A percentile compares a stretch with the other conserved stretches of the same genome.
Conservation (phyloP, 2,113 vertebrate genomes). For the Eurystomus gularis region DNA sequence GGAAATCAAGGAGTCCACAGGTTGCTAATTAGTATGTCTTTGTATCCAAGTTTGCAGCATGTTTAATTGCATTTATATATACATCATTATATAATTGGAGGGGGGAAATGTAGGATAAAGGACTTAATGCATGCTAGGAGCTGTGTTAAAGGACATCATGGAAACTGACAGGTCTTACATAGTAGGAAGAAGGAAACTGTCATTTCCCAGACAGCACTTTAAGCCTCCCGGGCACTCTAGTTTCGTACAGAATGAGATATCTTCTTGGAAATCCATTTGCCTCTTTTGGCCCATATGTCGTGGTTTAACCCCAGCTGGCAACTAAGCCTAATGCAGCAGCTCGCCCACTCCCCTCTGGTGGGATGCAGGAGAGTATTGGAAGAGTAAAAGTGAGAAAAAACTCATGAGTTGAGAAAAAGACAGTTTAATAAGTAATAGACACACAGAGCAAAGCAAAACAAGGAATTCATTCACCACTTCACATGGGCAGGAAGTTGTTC, state of each 20-base stretch:
- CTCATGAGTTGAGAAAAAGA: not conserved
- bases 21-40: conserved; percentile 33
- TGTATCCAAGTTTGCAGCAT: not conserved
- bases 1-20: conserved; percentile 44
- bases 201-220: not conserved
- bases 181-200: not conserved
- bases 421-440: not conserved
- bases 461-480: not conserved
- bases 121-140: not conserved
- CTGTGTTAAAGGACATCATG: not conserved
- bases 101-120: not conserved
- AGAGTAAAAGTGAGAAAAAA: not conserved
- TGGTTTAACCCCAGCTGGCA: not conserved
- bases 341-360: not conserved
- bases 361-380: not conserved
- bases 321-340: not conserved
- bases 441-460: not conserved
- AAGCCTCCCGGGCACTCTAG: not conserved
- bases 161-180: not conserved
- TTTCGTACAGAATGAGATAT: not conserved
- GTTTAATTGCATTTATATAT: conserved; percentile 12
- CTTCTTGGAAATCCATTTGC: not conserved
- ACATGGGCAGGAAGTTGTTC: not conserved
- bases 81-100: not conserved
- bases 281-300: not conserved